Evolutionary conservation across 1,140 invertebrate genomes (phyloP).

Genomic region (Lasaia peninsularis): DNA sequence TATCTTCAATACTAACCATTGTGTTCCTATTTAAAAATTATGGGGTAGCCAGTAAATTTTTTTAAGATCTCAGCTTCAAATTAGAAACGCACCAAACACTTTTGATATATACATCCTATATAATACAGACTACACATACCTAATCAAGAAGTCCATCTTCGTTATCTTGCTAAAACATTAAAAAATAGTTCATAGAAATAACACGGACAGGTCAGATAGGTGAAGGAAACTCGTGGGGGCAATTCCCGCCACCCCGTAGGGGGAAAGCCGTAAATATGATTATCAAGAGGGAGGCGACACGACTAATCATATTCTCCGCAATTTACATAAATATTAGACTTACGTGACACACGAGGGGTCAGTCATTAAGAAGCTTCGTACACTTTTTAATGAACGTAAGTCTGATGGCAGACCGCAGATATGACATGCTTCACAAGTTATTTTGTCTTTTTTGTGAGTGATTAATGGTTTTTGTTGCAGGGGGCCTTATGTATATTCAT

Average conservation of each 20-base stretch:
- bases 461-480: slow-evolving; percentile 50
- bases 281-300: slow-evolving; percentile 68
- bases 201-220: slow-evolving; percentile 21
- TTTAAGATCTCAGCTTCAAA: too few relatives aligned
- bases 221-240: slow-evolving; percentile 23
- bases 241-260: slow-evolving; percentile 22
- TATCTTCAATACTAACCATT: too few relatives aligned
- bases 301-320: slow-evolving; percentile 74
- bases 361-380: slow-evolving; percentile 51
- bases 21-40: too few relatives aligned
- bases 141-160: too few relatives aligned
- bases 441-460: slow-evolving; percentile 73
- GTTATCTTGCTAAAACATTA: neutral
- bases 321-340: slow-evolving; percentile 75
- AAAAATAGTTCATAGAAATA: slow-evolving; percentile 20
- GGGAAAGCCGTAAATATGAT: slow-evolving; percentile 69
- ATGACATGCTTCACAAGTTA: slow-evolving; percentile 39
- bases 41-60: too few relatives aligned
- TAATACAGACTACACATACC: too few relatives aligned
- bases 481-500: slow-evolving; percentile 2
- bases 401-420: slow-evolving; percentile 64
- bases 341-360: slow-evolving; percentile 61
- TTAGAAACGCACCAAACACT: too few relatives aligned
- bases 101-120: too few relatives aligned
- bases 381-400: slow-evolving; percentile 51